These are phyloP conservation scores for Oncopodura yosiiana DNA, from an alignment of 1,140 invertebrate genomes.

Conservation along the genomic window DNA sequence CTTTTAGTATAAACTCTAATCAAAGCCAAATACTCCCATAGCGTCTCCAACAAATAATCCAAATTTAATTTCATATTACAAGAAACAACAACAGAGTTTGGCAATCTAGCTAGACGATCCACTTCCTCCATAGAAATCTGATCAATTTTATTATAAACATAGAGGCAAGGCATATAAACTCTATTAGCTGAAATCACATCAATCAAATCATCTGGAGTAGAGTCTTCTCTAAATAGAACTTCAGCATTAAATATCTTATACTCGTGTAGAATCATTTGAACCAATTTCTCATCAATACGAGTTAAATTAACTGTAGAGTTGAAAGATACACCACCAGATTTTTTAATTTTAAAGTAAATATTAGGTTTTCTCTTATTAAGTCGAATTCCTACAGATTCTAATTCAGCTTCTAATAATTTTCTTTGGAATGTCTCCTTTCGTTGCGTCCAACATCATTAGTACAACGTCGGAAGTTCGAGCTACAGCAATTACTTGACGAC, in stretches of 20 bases:
- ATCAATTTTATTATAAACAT: conserved; percentile 99
- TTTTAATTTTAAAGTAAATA: conserved; percentile 96
- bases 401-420: conserved; percentile 77
- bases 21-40: conserved; percentile 90
- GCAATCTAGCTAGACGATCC: conserved; percentile 80
- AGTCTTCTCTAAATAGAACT: conserved; percentile 92
- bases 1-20: conserved; percentile 98
- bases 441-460: conserved; percentile 97
- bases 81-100: conserved; percentile 81
- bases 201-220: conserved; percentile 90
- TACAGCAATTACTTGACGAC: conserved; percentile 80
- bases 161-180: conserved; percentile 93
- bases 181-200: conserved; percentile 97
- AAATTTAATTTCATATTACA: conserved; percentile 99
- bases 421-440: conserved; percentile 91
- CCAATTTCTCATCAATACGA: conserved; percentile 92
- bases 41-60: conserved; percentile 80
- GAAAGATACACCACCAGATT: conserved; percentile 97
- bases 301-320: conserved; percentile 91
- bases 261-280: conserved; percentile 95
- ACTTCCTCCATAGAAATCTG: conserved; percentile 99
- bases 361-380: conserved; percentile 90
- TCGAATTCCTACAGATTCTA: conserved; percentile 92
- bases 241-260: conserved; percentile 99
- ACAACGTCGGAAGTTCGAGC: conserved; percentile 92